Base-by-base conservation (phyloP, 2,888 invertebrate genomes). In the Scelioninae gen. 1 region DNA sequence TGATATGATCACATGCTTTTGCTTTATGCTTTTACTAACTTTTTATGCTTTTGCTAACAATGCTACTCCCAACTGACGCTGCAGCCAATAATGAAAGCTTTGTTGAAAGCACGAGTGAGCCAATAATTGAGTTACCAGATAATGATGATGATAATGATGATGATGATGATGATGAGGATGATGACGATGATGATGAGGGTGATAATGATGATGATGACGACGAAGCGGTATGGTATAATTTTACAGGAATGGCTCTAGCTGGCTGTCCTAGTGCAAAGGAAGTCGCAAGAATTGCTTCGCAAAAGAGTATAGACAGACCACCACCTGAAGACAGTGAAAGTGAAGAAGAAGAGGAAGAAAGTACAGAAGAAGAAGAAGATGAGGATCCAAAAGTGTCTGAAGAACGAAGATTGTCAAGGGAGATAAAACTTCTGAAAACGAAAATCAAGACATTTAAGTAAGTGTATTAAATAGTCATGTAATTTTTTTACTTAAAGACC, bases 361-460 rank as follows among this genome's bases (percentile, higher is more conserved):
- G 88, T 58, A 87, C 95, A 89, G 94, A 95, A 92, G 92, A 93
- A 91, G 93, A 95, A 90, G 93, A 95, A 91, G 92, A 95, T 84
- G 93, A 96, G 91, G 94, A 96, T 92, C 94, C 95, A 89, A 93
- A 95, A 92, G 93, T 95, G 92, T 94, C 94, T 86, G 93, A 94
- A 85, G 93, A 93, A 77, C 94, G 93, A 86, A 92, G 94, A 69
- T 93, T 93, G 88, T 94, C 95, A 92, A 92, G 96, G 91, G 94
- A 97, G 93, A 92, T 97, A 88, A 94, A 96, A 93, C 93, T 96
- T 84, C 90, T 95, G 84, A 93, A 91, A 16, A 92, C 93, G 0
- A 94, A 93, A 87, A 89, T 94, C 16, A 93, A 91, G 77, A 93
- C 92, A 31, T 93, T 93, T 84, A 93, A 92, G 90, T 92, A 72